Conservation (phyloP, 2,888 invertebrate species). For the Polylopha cassiicola region DNA sequence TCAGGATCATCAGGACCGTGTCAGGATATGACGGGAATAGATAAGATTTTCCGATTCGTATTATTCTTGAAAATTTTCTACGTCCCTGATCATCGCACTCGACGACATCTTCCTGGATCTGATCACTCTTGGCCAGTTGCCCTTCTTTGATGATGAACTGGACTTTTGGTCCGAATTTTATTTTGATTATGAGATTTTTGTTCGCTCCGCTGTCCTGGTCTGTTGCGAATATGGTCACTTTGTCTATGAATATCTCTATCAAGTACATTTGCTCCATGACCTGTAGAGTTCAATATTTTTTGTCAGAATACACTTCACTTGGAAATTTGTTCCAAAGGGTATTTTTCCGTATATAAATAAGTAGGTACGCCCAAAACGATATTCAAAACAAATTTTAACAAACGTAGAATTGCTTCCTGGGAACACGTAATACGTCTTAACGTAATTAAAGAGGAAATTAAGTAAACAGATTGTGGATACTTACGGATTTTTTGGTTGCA, state of each 20-base stretch:
- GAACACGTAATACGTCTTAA: no score
- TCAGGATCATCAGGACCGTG: slow-evolving; percentile 59
- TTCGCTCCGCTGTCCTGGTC: slow-evolving; percentile 47
- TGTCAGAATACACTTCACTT: slow-evolving; percentile 49
- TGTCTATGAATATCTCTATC: slow-evolving; percentile 75
- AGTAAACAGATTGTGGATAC: slow-evolving; percentile 35
- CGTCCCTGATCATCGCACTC: slow-evolving; percentile 49
- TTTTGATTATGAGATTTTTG: slow-evolving; percentile 64
- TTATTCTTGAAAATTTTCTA: slow-evolving; percentile 53
- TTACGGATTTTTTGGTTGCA: slow-evolving; percentile 39
- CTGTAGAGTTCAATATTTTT: slow-evolving; percentile 61
- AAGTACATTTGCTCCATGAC: slow-evolving; percentile 77
- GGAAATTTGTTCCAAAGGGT: background rate
- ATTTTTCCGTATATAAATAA: no score
- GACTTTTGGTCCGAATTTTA: slow-evolving; percentile 67
- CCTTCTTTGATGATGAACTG: slow-evolving; percentile 71
- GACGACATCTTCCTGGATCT: slow-evolving; percentile 48
- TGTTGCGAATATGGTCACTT: slow-evolving; percentile 59
- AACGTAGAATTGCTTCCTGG: background rate
- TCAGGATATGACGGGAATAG: slow-evolving; percentile 71
- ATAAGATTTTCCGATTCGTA: slow-evolving; percentile 74
- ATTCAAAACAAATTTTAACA: background rate
- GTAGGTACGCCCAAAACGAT: no score
- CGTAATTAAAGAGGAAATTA: background rate
- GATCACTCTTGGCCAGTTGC: slow-evolving; percentile 49